A percentile compares a stretch with the other conserved stretches of the same genome.
These are phyloP conservation scores for Misgurnus anguillicaudatus DNA, from an alignment of 2,113 vertebrate genomes.

Conservation along the genomic window DNA sequence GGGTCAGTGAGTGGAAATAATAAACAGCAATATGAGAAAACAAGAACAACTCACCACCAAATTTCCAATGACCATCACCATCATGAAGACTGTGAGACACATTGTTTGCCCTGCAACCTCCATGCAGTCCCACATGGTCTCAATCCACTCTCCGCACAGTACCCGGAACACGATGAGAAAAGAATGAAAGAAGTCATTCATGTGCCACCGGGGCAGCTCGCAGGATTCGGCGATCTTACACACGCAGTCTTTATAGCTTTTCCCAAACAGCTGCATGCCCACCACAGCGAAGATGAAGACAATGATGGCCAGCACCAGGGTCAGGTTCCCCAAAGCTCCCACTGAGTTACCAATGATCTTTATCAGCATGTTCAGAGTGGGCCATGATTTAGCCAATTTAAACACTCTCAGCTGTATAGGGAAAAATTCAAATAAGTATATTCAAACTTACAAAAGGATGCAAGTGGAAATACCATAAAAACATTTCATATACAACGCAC, in stretches of 20 bases:
- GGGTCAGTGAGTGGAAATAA: not conserved
- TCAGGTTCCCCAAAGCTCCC: conserved; percentile 96
- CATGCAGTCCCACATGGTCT: conserved; percentile 99
- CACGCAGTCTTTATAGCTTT: conserved; percentile 97
- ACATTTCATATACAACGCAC: conserved; percentile 71
- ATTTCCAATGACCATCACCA: conserved; percentile 99
- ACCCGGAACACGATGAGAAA: conserved; percentile 99
- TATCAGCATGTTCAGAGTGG: conserved; percentile 98
- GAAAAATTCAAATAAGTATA: not conserved
- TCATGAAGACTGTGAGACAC: conserved; percentile 98
- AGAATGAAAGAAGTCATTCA: conserved; percentile 99
- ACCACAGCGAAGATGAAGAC: conserved; percentile 99
- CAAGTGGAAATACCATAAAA: not conserved
- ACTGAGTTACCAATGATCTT: conserved; percentile 99
- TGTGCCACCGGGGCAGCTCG: conserved; percentile 95
- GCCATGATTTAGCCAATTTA: conserved; percentile 98
- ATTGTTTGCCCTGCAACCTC: conserved; percentile 96
- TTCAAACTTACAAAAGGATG: no score
- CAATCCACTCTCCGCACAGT: conserved; percentile 97
- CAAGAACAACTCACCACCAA: conserved; percentile 86
- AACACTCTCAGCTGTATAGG: conserved; percentile 91
- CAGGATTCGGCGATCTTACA: conserved; percentile 89
- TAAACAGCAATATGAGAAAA: not conserved
- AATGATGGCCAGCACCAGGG: conserved; percentile 97
- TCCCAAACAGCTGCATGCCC: conserved; percentile 99